Percentiles rank a stretch among this genome's conserved stretches.
Evolutionary conservation across 2,113 vertebrate genomes (phyloP).

Genomic region (Zosterops hypoxanthus): DNA sequence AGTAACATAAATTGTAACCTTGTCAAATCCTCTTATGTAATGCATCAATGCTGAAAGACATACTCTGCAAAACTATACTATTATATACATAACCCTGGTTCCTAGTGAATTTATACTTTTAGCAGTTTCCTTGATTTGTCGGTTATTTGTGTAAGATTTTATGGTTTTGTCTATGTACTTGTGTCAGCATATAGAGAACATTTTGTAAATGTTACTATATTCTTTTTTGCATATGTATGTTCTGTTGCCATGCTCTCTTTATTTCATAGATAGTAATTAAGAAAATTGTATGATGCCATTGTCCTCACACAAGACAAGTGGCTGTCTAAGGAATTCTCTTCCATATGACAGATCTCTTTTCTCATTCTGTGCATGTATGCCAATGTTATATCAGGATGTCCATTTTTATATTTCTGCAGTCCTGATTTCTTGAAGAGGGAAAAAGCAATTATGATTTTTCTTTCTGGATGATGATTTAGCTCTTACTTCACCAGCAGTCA

Average conservation of each 20-base stretch:
- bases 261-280: conserved; percentile 18
- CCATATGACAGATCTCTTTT: not conserved
- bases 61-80: conserved; percentile 20
- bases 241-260: not conserved
- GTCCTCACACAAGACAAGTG: not conserved
- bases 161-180: not conserved
- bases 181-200: not conserved
- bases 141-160: conserved; percentile 18
- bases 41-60: conserved; percentile 49
- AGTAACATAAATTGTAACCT: conserved; percentile 77
- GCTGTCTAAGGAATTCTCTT: not conserved
- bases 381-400: not conserved
- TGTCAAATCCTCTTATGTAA: conserved; percentile 77
- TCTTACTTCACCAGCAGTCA: not conserved
- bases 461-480: not conserved
- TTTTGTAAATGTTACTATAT: not conserved
- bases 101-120: conserved; percentile 30
- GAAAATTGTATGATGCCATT: not conserved
- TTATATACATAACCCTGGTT: conserved; percentile 51
- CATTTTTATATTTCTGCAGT: not conserved
- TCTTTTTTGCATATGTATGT: not conserved
- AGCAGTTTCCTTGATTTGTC: conserved; percentile 30
- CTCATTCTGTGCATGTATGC: not conserved
- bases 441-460: not conserved
- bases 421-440: not conserved